A percentile compares a stretch with the other conserved stretches of the same genome.
phyloP scores from a whole-genome alignment of 1,140 invertebrate genomes.

The Bombus huntii region DNA sequence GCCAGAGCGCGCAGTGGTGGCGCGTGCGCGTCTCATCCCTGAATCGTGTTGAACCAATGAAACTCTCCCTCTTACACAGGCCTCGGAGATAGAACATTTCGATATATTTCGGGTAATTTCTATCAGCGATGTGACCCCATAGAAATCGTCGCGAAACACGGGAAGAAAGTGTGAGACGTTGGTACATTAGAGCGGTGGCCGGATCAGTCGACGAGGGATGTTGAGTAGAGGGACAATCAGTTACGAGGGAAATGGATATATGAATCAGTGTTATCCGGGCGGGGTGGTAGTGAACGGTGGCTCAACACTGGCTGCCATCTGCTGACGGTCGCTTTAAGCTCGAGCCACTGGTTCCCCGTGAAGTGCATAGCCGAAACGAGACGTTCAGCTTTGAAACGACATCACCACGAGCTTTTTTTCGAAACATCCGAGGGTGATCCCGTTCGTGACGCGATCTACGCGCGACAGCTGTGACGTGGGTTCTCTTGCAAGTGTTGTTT shows the following conservation, averaged over 20 bases:
- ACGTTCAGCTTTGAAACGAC: slow-evolving; percentile 42
- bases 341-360: slow-evolving; percentile 75
- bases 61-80: slow-evolving; percentile 30
- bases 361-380: slow-evolving; percentile 77
- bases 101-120: slow-evolving; percentile 46
- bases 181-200: neutral
- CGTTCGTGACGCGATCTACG: neutral
- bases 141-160: neutral
- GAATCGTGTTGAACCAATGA: slow-evolving; percentile 54
- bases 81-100: slow-evolving; percentile 38
- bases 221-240: neutral
- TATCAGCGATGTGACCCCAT: slow-evolving; percentile 3
- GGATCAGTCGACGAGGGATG: neutral
- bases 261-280: slow-evolving; percentile 68
- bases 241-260: slow-evolving; percentile 11
- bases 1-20: slow-evolving; percentile 49
- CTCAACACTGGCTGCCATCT: slow-evolving; percentile 71
- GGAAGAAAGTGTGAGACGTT: neutral
- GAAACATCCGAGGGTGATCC: neutral
- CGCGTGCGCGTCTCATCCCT: slow-evolving; percentile 55
- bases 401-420: slow-evolving; percentile 20
- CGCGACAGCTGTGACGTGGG: neutral
- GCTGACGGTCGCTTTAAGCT: slow-evolving; percentile 66
- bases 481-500: neutral
- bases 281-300: slow-evolving; percentile 67